Evolutionary conservation across 2,797 vertebrate genomes (phyloP).

Genomic region (Chiloscyllium punctatum): DNA sequence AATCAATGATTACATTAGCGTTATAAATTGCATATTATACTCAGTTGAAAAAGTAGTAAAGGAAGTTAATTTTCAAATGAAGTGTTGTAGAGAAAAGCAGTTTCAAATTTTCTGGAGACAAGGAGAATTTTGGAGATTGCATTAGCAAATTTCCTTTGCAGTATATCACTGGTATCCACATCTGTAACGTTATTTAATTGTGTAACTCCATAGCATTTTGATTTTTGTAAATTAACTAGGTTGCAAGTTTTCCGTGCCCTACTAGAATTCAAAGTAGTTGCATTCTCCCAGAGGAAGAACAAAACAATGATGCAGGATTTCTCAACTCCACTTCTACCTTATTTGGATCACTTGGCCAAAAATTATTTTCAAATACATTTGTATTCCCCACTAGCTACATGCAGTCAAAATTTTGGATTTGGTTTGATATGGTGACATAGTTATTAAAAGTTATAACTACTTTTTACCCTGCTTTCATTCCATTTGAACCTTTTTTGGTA

Average conservation of each 20-base stretch:
- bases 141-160: not conserved
- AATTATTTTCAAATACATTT: not conserved
- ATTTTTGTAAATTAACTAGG: not conserved
- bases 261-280: not conserved
- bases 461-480: not conserved
- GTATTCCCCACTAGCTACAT: not conserved
- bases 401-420: not conserved
- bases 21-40: not conserved
- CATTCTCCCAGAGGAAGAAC: conserved; percentile 8
- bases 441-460: not conserved
- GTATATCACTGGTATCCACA: not conserved
- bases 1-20: not conserved
- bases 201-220: not conserved
- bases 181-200: not conserved
- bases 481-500: not conserved
- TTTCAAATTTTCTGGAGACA: not conserved
- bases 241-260: not conserved
- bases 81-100: not conserved
- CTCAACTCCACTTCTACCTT: conserved; percentile 12
- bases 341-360: not conserved
- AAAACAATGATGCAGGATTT: not conserved
- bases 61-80: not conserved
- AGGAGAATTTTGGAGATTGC: not conserved
- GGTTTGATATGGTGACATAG: not conserved
- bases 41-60: not conserved